Conservation (phyloP, 2,888 invertebrate genomes). For the Pristionchus maxplancki region DNA sequence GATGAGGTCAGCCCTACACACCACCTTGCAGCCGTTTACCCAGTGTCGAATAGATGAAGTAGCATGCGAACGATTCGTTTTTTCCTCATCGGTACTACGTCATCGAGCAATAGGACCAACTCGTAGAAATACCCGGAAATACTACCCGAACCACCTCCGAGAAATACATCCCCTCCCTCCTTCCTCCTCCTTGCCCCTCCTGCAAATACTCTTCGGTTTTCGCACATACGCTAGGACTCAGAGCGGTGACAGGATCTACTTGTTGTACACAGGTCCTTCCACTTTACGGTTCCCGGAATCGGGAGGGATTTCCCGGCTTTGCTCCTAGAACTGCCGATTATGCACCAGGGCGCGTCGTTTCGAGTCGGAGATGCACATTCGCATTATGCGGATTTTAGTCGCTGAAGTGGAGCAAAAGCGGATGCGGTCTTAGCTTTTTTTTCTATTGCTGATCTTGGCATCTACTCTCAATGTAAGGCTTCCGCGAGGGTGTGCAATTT, state of each 20-base stretch:
- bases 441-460: not conserved
- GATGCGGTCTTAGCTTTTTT: too few species aligned
- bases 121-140: not conserved
- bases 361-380: not conserved
- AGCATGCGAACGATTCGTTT: not conserved
- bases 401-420: not conserved
- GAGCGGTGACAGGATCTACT: not conserved
- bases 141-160: constrained; percentile 13
- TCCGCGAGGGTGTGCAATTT: constrained; percentile 27
- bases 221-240: not conserved
- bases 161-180: not conserved
- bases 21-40: not conserved
- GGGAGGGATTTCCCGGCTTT: not conserved
- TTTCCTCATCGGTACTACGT: not conserved
- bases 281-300: not conserved
- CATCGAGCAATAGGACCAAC: not conserved
- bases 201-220: not conserved
- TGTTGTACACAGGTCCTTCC: not conserved
- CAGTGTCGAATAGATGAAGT: not conserved
- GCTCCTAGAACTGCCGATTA: not conserved
- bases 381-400: not conserved
- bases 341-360: not conserved
- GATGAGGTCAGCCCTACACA: not conserved
- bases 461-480: not conserved
- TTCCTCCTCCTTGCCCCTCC: not conserved